These are phyloP conservation scores for Mactromeris polynyma DNA, from an alignment of 2,888 invertebrate species.

Conservation along the genomic window DNA sequence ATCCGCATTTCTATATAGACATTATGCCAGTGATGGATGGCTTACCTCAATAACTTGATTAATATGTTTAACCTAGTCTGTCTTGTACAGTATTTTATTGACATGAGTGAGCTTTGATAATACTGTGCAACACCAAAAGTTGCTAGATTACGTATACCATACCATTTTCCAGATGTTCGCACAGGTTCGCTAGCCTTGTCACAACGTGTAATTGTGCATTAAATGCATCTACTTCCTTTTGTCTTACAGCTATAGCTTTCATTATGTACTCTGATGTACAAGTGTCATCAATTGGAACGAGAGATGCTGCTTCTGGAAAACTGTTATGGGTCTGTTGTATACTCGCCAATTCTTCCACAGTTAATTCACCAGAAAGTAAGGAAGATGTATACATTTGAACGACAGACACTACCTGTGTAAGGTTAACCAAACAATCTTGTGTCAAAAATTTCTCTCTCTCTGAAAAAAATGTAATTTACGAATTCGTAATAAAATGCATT, in stretches of 20 bases:
- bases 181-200: neutral
- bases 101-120: too few relatives aligned
- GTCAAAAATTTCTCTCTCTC: slow-evolving; percentile 13
- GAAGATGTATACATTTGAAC: slow-evolving; percentile 13
- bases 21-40: too few relatives aligned
- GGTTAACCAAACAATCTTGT: slow-evolving; percentile 16
- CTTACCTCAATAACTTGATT: too few relatives aligned
- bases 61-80: too few relatives aligned
- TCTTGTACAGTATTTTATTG: too few relatives aligned
- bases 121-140: too few relatives aligned
- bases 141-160: too few relatives aligned
- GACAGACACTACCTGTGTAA: slow-evolving; percentile 31
- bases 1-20: too few relatives aligned
- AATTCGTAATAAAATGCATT: too few relatives aligned
- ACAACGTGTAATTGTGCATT: neutral
- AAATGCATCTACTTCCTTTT: slow-evolving; percentile 18
- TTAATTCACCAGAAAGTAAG: slow-evolving; percentile 37
- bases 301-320: slow-evolving; percentile 22
- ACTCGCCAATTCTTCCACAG: slow-evolving; percentile 24
- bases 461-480: neutral
- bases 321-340: slow-evolving; percentile 16
- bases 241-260: slow-evolving; percentile 15
- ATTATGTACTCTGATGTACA: neutral
- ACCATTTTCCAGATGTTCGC: neutral
- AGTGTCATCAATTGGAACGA: neutral